phyloP scores from a whole-genome alignment of 2,113 vertebrate species.

The Geococcyx californianus region DNA sequence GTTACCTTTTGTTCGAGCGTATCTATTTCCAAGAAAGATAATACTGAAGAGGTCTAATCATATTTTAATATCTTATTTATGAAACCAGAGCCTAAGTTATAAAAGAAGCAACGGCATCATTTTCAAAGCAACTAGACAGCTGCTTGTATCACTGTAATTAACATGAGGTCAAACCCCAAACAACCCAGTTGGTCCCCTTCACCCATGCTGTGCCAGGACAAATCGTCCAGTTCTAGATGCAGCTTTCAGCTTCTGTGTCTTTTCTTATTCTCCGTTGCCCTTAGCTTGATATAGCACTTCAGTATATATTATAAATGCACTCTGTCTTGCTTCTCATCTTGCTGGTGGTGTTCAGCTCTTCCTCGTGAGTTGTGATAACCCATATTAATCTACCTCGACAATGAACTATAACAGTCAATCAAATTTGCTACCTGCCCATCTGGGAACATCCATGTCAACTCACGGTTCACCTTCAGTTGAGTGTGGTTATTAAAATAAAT shows the following conservation, averaged over 20 bases:
- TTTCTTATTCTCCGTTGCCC: neutral
- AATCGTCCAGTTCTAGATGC: neutral
- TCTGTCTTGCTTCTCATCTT: neutral
- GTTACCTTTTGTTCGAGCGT: accelerated
- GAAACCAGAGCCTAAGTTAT: neutral
- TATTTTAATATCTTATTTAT: neutral
- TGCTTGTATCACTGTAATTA: neutral
- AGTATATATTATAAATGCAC: neutral
- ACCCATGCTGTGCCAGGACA: neutral
- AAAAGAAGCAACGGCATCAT: neutral
- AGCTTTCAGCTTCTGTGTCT: neutral
- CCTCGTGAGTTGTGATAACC: neutral
- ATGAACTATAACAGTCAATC: slow-evolving; percentile 5
- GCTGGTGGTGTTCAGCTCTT: neutral
- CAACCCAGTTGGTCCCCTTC: neutral
- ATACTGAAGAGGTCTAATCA: neutral
- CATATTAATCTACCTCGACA: neutral
- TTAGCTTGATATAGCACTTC: neutral
- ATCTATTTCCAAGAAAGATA: neutral
- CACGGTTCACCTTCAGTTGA: slow-evolving; percentile 9
- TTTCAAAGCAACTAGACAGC: neutral
- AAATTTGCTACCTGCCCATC: neutral
- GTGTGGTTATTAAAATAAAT: neutral
- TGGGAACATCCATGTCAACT: neutral
- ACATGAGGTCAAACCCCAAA: neutral